Base-by-base conservation (phyloP, 2,113 vertebrate species). In the Chaetura pelagica region DNA sequence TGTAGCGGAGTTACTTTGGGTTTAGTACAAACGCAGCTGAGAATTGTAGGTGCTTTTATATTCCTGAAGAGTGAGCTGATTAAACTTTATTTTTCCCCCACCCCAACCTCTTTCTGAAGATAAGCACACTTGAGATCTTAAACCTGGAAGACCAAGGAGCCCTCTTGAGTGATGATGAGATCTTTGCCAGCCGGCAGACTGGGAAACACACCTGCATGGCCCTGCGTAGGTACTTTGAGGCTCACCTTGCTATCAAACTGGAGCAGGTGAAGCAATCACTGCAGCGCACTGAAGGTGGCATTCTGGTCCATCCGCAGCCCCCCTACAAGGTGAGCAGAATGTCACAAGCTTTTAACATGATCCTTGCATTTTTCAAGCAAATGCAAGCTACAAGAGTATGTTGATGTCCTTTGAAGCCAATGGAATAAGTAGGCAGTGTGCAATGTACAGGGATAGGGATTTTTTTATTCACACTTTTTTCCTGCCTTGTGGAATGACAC, bases 121-220 rank as follows among this genome's bases (percentile, higher is more conserved):
- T 99, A 94, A 99, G 99, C 96, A 99, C 99, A 29, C 97, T 99
- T 94, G 99, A 99, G 96, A 99, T 99, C 97, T 97, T 99, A 93
- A 99, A 99, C 97, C 98, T 99, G 22, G 99, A 99, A 95, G 99
- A 99, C 97, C 99, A 99, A 93, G 99, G 99, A 72, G 99, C 99
- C 7, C 98, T 99, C 42, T 88, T 99, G 96, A 99, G 99, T 20
- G 99, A 99, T 64, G 99, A 99, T 78, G 99, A 99, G 98, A 99
- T 99, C 96, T 99, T 99, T 98, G 99, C 99, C 73, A 99, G 99
- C 87, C 99, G 99, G 75, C 99, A 99, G 97, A 99, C 99, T 1
- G 99, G 99, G 92, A 99, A 99, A 87, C 99, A 99, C 94, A 99
- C 99, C 23, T 99, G 99, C 97, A 99, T 99, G 99, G 99, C 99